Evolutionary conservation across 2,797 vertebrate species (phyloP).

Genomic region (Danio jaintianensis): DNA sequence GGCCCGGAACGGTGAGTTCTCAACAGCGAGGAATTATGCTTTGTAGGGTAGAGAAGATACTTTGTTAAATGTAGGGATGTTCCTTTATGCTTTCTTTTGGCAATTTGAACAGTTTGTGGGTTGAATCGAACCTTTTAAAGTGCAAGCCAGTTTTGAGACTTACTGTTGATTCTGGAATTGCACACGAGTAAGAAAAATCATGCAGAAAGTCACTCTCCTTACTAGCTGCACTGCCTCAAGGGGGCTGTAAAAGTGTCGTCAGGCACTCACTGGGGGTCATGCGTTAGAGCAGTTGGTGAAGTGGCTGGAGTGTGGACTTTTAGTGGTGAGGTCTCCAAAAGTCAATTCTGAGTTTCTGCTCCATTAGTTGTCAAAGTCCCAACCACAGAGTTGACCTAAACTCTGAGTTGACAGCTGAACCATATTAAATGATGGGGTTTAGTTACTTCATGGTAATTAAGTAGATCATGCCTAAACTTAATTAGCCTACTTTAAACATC

Average conservation of each 20-base stretch:
- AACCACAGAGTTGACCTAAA: constrained; percentile 38
- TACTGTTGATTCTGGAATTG: constrained; percentile 7
- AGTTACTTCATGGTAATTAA: constrained; percentile 40
- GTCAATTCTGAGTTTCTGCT: constrained; percentile 31
- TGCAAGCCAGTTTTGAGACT: neutral
- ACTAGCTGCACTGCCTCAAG: constrained; percentile 2
- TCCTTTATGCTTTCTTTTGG: neutral
- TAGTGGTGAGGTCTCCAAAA: constrained; percentile 24
- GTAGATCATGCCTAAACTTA: constrained; percentile 11
- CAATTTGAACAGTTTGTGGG: neutral
- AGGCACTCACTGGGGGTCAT: constrained; percentile 35
- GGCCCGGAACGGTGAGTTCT: constrained; percentile 84
- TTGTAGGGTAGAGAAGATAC: neutral
- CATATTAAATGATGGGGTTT: constrained; percentile 25
- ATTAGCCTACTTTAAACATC: constrained; percentile 29
- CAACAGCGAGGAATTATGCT: constrained; percentile 4
- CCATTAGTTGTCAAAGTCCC: constrained; percentile 57
- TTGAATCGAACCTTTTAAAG: neutral
- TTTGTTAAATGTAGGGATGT: neutral
- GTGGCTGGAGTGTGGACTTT: constrained; percentile 46
- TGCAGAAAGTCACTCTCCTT: constrained; percentile 15
- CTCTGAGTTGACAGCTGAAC: constrained; percentile 10
- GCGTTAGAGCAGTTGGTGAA: constrained; percentile 26
- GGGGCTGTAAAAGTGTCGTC: constrained; percentile 35
- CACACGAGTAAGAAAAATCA: constrained; percentile 11